Evolutionary conservation across 23 tunicate species (phyloP), one percentile per base, ranked within the genome.

Genomic region (Clavelina lepadiformis): DNA sequence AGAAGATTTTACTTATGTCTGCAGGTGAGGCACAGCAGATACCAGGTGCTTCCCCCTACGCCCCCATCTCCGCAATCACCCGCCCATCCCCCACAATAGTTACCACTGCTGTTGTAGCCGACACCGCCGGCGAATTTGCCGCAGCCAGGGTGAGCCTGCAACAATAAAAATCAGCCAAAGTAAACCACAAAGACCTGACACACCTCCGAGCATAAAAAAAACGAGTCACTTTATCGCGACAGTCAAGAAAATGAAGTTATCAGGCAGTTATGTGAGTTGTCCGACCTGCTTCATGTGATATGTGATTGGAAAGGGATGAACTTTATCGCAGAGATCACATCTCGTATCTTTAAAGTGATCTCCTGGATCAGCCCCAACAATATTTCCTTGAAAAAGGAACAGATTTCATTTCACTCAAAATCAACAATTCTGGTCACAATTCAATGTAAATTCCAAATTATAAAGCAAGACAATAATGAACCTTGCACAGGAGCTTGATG

Each of bases 41-140:
- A 82, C 89, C 89, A 82, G 61, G 80, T 73, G 66, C 86, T 80
- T 66, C 80, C 89, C 52, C 80, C 80, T 21, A 66, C 51, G 20
- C 80, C 89, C 23, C 80, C 80, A 46, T 73, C 80, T 28, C 89
- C 89, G 67, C 89, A 82, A 23, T 72, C 71, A 31, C 80, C 89
- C 15, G 80, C 89, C 80, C 89, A 82, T 8, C 89, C 89, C 70
- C 80, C 80, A 54, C 80, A 72, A 33, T 82, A 82, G 34, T 73
- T 69, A 2, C 89, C 89, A 56, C 80, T 82, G 69, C 80, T 82
- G 80, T 82, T 82, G 75, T 72, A 82, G 6, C 89, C 89, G 7
- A 72, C 63, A 3, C 89, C 89, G 0, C 75, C 54, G 15, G 80
- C 80, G 49, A 63, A 82, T 29, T 73, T 82, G 8, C 89, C 79